Conservation (phyloP, 2,888 invertebrate species). For the Lypha dubia region DNA sequence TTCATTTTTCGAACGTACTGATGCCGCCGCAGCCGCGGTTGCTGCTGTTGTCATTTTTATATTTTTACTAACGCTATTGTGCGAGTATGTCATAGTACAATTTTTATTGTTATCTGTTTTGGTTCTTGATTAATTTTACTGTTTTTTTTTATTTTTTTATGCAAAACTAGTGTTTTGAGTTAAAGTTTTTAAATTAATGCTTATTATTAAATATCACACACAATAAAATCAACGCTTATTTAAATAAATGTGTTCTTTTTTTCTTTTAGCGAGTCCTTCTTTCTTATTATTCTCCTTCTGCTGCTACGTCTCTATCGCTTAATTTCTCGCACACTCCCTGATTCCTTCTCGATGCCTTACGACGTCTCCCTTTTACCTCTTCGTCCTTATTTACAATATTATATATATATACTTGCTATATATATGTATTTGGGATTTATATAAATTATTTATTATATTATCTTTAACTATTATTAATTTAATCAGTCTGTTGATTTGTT, state of each 20-base stretch:
- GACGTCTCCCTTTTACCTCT: slow-evolving; percentile 67
- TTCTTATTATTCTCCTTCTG: slow-evolving; percentile 39
- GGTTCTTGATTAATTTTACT: slow-evolving; percentile 51
- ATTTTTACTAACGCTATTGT: slow-evolving; percentile 83
- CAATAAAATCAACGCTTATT: slow-evolving; percentile 82
- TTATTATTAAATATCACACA: slow-evolving; percentile 83
- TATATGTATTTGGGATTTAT: slow-evolving; percentile 76
- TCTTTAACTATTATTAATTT: slow-evolving; percentile 77
- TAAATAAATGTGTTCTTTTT: slow-evolving; percentile 72
- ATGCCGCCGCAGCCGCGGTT: slow-evolving; percentile 77
- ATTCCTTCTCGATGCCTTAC: slow-evolving; percentile 58
- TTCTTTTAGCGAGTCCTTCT: slow-evolving; percentile 56
- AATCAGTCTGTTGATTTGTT: slow-evolving; percentile 83
- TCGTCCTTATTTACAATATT: slow-evolving; percentile 75
- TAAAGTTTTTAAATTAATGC: slow-evolving; percentile 80
- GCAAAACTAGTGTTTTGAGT: slow-evolving; percentile 75
- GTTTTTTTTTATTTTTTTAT: slow-evolving; percentile 63
- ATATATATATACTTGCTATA: slow-evolving; percentile 76
- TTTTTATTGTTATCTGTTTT: slow-evolving; percentile 59
- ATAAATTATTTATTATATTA: slow-evolving; percentile 76
- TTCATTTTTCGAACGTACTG: slow-evolving; percentile 79
- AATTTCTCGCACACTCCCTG: slow-evolving; percentile 26
- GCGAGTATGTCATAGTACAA: slow-evolving; percentile 83
- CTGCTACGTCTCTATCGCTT: slow-evolving; percentile 26
- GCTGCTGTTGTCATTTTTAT: slow-evolving; percentile 81